Conservation (phyloP, 1,140 invertebrate genomes). For the Arctopsyche grandis region DNA sequence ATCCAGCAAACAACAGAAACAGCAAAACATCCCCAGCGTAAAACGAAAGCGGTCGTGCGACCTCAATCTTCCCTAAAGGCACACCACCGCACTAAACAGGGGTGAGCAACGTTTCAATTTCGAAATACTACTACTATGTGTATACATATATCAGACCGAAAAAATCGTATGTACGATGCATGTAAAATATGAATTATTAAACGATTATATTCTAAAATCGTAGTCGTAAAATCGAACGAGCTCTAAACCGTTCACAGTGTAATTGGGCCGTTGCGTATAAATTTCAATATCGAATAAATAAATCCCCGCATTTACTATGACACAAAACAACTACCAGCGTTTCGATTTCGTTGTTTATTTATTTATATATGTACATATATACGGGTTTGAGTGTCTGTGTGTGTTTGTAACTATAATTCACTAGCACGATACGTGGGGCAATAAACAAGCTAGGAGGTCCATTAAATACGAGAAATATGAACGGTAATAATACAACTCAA, state of each 20-base stretch:
- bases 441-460: constrained; percentile 23
- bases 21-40: constrained; percentile 40
- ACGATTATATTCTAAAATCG: background rate
- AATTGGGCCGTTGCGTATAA: constrained; percentile 7
- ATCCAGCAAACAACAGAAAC: constrained; percentile 40
- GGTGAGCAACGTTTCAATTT: background rate
- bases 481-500: constrained; percentile 29
- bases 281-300: constrained; percentile 8
- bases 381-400: background rate
- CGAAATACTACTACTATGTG: background rate
- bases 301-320: constrained; percentile 17
- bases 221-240: background rate
- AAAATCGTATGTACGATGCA: background rate
- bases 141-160: background rate
- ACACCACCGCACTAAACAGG: background rate
- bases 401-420: background rate
- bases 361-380: background rate
- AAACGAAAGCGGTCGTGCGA: constrained; percentile 40
- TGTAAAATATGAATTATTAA: background rate
- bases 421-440: background rate
- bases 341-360: constrained; percentile 23
- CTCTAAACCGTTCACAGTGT: background rate
- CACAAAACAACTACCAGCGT: constrained; percentile 20
- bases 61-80: constrained; percentile 42
- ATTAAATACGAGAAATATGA: constrained; percentile 17